These are phyloP conservation scores for Addax nasomaculatus DNA, from an alignment of 2,113 vertebrate genomes.

Conservation along the genomic window DNA sequence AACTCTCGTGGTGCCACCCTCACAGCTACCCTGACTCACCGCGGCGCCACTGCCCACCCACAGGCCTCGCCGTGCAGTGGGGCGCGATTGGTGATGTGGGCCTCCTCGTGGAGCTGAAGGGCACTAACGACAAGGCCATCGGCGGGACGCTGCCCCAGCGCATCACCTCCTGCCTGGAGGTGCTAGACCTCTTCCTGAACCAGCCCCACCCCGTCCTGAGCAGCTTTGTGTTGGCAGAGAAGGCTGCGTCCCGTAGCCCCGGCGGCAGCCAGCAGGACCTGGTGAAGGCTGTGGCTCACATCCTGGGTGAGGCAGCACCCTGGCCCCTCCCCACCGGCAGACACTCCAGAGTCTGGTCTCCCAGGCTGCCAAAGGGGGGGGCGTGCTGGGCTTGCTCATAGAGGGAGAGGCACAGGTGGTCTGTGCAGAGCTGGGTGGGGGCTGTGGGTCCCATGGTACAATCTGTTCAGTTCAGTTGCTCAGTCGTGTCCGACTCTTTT, in stretches of 20 bases:
- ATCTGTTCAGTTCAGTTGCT: too few species aligned
- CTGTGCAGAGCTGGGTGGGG: neutral
- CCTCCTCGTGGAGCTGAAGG: constrained; percentile 88
- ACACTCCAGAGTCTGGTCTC: fast-evolving
- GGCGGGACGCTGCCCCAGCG: constrained; percentile 92
- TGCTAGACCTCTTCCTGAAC: constrained; percentile 92
- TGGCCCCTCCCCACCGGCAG: neutral
- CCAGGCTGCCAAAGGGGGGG: fast-evolving
- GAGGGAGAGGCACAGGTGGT: neutral
- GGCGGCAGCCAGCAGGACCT: constrained; percentile 81
- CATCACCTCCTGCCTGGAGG: constrained; percentile 92
- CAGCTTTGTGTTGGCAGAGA: constrained; percentile 94
- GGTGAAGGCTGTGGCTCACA: constrained; percentile 90
- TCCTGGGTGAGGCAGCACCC: constrained; percentile 85
- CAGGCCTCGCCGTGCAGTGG: constrained; percentile 94
- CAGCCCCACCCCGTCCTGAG: constrained; percentile 88
- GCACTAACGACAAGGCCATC: constrained; percentile 85
- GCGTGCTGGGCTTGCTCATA: fast-evolving
- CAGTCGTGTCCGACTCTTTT: too few species aligned
- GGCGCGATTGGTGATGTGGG: constrained; percentile 97
- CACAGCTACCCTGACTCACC: fast-evolving
- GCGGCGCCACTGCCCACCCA: neutral
- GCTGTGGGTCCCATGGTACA: neutral
- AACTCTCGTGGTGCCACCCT: fast-evolving
- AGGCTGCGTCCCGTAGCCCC: constrained; percentile 68